phyloP scores from a whole-genome alignment of 2,113 vertebrate genomes.

The Platanista minor region DNA sequence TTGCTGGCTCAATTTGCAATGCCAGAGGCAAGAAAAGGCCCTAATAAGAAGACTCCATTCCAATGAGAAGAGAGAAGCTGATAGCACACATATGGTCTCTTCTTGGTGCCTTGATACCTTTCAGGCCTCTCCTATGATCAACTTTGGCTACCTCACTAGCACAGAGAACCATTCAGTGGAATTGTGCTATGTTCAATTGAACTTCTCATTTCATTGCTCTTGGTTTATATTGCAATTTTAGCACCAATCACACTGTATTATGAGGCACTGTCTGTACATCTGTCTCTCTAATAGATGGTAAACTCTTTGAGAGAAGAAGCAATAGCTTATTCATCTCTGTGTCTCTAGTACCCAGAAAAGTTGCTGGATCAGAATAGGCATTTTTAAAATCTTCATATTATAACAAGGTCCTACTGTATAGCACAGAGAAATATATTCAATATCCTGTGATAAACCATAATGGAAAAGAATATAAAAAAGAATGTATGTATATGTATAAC shows the following conservation, averaged over 20 bases:
- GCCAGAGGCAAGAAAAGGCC: neutral
- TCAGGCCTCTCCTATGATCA: neutral
- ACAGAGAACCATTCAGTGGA: neutral
- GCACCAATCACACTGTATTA: neutral
- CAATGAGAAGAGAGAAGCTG: neutral
- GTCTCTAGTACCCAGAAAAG: neutral
- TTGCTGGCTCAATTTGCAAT: neutral
- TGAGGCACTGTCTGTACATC: neutral
- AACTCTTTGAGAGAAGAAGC: neutral
- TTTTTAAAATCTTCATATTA: neutral
- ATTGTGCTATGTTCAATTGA: neutral
- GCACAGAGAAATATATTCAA: neutral
- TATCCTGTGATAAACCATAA: neutral
- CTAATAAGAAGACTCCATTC: neutral
- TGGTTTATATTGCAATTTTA: neutral
- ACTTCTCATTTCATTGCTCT: neutral
- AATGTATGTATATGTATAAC: neutral
- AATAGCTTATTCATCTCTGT: neutral
- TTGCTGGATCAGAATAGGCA: neutral
- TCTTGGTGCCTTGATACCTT: neutral
- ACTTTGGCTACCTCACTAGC: neutral
- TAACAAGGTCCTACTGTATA: neutral
- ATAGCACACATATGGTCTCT: neutral
- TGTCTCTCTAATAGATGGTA: neutral
- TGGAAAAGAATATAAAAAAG: neutral